Evolutionary conservation across 1,140 invertebrate species (phyloP).

Genomic region (Hycleus cichorii): DNA sequence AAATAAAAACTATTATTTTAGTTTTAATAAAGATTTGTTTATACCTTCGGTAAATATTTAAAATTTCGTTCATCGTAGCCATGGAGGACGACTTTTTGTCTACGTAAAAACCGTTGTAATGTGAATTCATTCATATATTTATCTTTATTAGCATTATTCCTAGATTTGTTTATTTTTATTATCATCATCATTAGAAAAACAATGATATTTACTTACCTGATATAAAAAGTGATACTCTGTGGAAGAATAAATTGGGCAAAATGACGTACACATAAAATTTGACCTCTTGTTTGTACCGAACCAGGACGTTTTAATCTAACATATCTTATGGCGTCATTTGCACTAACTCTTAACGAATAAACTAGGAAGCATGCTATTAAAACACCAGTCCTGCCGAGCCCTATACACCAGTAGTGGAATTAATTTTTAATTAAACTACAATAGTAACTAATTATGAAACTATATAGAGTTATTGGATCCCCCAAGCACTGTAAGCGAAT

Average conservation of each 20-base stretch:
- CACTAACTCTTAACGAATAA: constrained; percentile 65
- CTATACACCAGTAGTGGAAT: constrained; percentile 38
- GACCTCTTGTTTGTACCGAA: constrained; percentile 74
- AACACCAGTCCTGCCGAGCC: constrained; percentile 76
- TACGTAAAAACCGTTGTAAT: constrained; percentile 60
- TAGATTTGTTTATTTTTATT: constrained; percentile 12
- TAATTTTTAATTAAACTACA: too few species aligned
- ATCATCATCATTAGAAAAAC: neutral
- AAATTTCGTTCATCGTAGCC: constrained; percentile 73
- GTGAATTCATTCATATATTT: constrained; percentile 56
- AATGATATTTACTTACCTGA: constrained; percentile 44
- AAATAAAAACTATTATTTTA: constrained; percentile 19
- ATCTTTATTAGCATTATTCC: constrained; percentile 42
- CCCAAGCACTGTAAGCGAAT: too few species aligned
- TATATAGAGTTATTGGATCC: too few species aligned
- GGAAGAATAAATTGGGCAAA: constrained; percentile 77
- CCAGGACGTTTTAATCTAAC: constrained; percentile 70
- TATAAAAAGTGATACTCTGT: constrained; percentile 67
- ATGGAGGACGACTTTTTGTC: constrained; percentile 68
- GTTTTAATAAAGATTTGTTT: neutral
- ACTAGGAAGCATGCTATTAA: constrained; percentile 81
- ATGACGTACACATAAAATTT: constrained; percentile 72
- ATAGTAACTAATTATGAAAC: too few species aligned
- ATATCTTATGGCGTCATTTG: constrained; percentile 73
- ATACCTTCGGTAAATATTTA: constrained; percentile 71